Percentiles rank a stretch among this genome's conserved stretches.
phyloP scores from a whole-genome alignment of 2,113 vertebrate species.

The Lethenteron reissneri region DNA sequence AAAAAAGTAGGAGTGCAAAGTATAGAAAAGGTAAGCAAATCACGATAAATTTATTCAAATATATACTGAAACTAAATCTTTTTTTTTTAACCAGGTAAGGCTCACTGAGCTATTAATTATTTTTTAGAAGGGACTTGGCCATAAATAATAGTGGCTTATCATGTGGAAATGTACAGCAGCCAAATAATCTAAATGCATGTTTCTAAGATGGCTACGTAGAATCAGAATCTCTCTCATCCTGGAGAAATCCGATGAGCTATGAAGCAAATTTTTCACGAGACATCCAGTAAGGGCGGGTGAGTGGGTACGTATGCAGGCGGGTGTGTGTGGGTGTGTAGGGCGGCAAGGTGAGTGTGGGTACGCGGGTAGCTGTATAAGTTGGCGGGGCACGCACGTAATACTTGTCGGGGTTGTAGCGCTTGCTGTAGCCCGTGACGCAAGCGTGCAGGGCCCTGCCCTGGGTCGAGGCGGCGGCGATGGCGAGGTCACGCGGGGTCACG shows the following conservation, averaged over 20 bases:
- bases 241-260: neutral
- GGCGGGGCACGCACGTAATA: slow-evolving; percentile 38
- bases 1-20: no score
- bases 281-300: neutral
- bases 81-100: no score
- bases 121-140: no score
- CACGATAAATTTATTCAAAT: no score
- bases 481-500: slow-evolving; percentile 26
- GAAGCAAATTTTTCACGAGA: neutral
- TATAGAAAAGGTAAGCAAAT: no score
- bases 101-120: no score
- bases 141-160: no score
- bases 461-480: slow-evolving; percentile 32
- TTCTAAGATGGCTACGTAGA: no score
- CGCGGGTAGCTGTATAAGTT: neutral
- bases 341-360: neutral
- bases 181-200: no score
- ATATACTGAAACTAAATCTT: no score
- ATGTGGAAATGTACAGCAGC: no score
- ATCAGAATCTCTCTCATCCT: neutral
- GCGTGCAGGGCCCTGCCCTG: slow-evolving; percentile 44
- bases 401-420: slow-evolving; percentile 45
- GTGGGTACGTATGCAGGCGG: neutral
- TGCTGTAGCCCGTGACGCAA: slow-evolving; percentile 52
- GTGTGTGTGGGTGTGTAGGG: neutral